Conservation (phyloP, 1,140 invertebrate species). For the Arctopsyche grandis region DNA sequence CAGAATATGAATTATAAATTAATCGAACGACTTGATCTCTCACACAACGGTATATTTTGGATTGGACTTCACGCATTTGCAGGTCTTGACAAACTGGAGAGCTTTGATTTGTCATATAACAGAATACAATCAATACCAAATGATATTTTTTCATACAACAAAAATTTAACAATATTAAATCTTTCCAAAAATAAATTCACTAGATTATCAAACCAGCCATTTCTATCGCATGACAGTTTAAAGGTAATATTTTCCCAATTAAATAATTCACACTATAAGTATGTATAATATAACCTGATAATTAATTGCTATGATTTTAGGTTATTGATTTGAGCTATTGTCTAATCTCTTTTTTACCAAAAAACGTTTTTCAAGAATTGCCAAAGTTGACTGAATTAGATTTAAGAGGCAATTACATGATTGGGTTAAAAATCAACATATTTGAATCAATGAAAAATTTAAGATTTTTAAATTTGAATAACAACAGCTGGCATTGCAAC, state of each 20-base stretch:
- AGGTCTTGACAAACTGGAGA: constrained; percentile 59
- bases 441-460: constrained; percentile 61
- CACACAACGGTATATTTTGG: constrained; percentile 65
- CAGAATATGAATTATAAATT: constrained; percentile 60
- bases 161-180: constrained; percentile 59
- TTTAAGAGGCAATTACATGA: constrained; percentile 65
- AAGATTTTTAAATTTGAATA: constrained; percentile 60
- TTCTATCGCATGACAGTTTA: constrained; percentile 61
- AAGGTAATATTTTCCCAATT: constrained; percentile 35
- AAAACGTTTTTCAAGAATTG: constrained; percentile 61
- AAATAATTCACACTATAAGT: too few species aligned
- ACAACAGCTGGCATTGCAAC: constrained; percentile 64
- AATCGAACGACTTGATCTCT: constrained; percentile 60
- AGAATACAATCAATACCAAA: constrained; percentile 59
- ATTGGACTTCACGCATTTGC: constrained; percentile 63
- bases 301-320: constrained; percentile 57
- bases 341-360: constrained; percentile 62
- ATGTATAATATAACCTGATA: background rate
- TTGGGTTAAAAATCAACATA: constrained; percentile 60
- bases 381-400: constrained; percentile 65
- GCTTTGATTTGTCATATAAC: constrained; percentile 62
- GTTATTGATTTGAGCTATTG: constrained; percentile 66
- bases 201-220: constrained; percentile 61
- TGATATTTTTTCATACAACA: constrained; percentile 63
- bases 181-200: constrained; percentile 64